phyloP scores from a whole-genome alignment of 2,888 invertebrate species.

The Stenodema calcarata region DNA sequence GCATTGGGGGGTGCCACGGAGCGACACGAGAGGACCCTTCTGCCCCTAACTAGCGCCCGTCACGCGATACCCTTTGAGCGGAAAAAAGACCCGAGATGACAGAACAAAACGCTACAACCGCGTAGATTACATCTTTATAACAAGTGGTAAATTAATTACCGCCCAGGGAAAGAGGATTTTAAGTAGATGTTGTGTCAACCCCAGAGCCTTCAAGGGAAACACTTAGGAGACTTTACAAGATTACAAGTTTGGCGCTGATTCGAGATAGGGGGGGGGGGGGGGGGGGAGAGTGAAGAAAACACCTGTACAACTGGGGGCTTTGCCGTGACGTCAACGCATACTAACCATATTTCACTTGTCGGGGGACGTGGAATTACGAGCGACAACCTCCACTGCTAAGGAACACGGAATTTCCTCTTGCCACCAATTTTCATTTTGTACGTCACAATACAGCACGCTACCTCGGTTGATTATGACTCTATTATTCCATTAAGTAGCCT shows the following conservation, averaged over 20 bases:
- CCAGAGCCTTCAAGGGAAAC: background rate
- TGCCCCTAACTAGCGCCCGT: constrained; percentile 9
- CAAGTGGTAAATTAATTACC: constrained; percentile 49
- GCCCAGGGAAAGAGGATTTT: background rate
- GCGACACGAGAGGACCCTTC: constrained; percentile 30
- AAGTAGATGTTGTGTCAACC: constrained; percentile 42
- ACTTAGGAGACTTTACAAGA: constrained; percentile 3
- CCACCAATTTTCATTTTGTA: background rate
- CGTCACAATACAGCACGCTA: background rate
- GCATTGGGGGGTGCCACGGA: constrained; percentile 25
- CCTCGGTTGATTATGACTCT: background rate
- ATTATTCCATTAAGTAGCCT: background rate
- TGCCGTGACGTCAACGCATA: background rate
- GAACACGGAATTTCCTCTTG: constrained; percentile 4
- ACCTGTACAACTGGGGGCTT: background rate
- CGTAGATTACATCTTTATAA: constrained; percentile 48
- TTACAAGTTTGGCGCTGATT: constrained; percentile 18
- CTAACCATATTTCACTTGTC: constrained; percentile 1
- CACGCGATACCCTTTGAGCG: constrained; percentile 2
- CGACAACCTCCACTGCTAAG: background rate
- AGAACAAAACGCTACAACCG: constrained; percentile 41
- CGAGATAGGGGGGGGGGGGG: too few species aligned
- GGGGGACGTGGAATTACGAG: background rate
- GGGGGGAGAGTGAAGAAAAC: background rate
- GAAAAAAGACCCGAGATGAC: constrained; percentile 20